Percentiles rank a stretch among this genome's conserved stretches.
Evolutionary conservation across 2,113 vertebrate genomes (phyloP).

Genomic region (Nycticebus coucang): DNA sequence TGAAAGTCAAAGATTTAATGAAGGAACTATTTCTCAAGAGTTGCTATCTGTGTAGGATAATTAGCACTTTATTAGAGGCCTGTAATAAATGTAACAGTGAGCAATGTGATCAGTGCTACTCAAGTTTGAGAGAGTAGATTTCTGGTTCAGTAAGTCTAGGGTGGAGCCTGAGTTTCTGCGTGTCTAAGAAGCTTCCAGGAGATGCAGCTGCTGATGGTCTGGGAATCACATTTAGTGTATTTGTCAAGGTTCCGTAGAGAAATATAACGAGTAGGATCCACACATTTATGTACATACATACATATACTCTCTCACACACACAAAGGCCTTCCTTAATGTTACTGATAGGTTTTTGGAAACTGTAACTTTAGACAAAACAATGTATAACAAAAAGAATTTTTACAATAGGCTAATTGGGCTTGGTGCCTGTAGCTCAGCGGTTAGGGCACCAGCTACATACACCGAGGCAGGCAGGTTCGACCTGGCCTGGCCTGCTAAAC

Average conservation of each 20-base stretch:
- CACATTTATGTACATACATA: too few relatives aligned
- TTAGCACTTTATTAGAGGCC: neutral
- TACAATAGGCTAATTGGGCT: neutral
- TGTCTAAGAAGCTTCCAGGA: neutral
- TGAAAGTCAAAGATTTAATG: neutral
- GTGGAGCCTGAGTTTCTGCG: neutral
- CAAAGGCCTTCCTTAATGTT: neutral
- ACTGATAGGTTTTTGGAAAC: neutral
- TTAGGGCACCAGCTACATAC: too few relatives aligned
- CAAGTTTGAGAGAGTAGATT: neutral
- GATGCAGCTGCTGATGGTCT: neutral
- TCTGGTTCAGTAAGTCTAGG: neutral
- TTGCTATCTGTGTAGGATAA: neutral
- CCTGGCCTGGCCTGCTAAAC: too few relatives aligned
- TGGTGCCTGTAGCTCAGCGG: too few relatives aligned
- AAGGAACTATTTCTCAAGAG: neutral
- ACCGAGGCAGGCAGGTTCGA: too few relatives aligned
- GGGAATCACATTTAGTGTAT: neutral
- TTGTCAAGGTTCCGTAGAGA: neutral
- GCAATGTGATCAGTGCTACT: neutral
- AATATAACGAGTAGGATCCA: neutral
- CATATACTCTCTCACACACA: neutral
- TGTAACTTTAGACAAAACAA: neutral
- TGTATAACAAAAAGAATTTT: neutral
- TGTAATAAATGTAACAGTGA: neutral